These are phyloP conservation scores for Drosophila tanythrix DNA, from an alignment of 2,888 invertebrate genomes.

Conservation along the genomic window DNA sequence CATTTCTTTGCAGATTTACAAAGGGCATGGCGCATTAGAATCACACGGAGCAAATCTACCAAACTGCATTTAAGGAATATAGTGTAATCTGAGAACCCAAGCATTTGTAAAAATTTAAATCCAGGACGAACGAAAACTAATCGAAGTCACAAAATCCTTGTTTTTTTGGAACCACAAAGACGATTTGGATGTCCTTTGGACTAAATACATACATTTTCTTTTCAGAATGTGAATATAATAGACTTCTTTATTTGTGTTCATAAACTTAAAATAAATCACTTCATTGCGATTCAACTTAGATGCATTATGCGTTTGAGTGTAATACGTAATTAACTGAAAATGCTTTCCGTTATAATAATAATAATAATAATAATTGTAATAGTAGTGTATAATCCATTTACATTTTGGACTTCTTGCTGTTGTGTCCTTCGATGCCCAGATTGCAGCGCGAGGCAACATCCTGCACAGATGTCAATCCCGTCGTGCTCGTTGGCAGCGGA, in stretches of 20 bases:
- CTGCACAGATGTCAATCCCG: conserved; percentile 62
- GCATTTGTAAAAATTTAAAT: too few relatives aligned
- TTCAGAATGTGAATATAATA: not conserved
- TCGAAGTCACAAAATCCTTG: too few relatives aligned
- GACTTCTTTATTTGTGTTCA: conserved; percentile 39
- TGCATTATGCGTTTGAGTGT: conserved; percentile 25
- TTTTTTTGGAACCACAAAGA: not conserved
- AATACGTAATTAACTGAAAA: conserved; percentile 42
- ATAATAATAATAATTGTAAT: not conserved
- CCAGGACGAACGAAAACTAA: too few relatives aligned
- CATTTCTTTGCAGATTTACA: not conserved
- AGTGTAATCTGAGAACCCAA: too few relatives aligned
- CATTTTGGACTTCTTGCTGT: conserved; percentile 83
- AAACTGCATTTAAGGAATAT: too few relatives aligned
- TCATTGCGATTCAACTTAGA: conserved; percentile 53
- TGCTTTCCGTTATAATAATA: conserved; percentile 7
- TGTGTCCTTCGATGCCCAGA: conserved; percentile 84
- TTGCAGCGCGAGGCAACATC: conserved; percentile 84
- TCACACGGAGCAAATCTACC: too few relatives aligned
- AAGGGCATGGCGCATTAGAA: too few relatives aligned
- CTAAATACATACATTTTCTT: not conserved
- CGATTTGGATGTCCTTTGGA: not conserved
- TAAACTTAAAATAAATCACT: conserved; percentile 59
- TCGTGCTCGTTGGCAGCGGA: conserved; percentile 66
- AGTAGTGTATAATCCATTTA: conserved; percentile 39